Evolutionary conservation across 2,113 vertebrate species (phyloP).

Genomic region (Tachysurus vachellii): DNA sequence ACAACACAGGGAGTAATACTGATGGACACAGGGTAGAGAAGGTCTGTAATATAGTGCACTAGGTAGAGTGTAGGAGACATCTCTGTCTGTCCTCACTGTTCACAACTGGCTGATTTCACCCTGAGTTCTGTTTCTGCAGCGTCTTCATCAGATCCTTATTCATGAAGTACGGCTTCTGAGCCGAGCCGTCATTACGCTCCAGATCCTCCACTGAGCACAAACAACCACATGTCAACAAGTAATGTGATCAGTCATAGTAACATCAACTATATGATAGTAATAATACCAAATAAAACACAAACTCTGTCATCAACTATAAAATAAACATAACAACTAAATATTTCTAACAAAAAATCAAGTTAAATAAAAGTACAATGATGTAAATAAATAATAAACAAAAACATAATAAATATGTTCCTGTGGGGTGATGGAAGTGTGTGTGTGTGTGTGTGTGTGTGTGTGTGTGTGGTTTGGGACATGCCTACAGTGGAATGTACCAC

Average conservation of each 20-base stretch:
- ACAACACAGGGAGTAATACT: background rate
- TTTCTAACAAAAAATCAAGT: background rate
- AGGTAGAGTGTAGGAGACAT: background rate
- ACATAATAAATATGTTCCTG: background rate
- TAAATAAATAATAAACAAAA: background rate
- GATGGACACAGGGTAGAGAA: no score
- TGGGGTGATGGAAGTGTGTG: background rate
- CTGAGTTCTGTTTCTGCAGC: conserved; percentile 81
- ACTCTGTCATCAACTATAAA: background rate
- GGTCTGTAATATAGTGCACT: background rate
- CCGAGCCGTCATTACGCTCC: conserved; percentile 87
- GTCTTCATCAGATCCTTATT: conserved; percentile 78
- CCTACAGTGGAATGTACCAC: background rate
- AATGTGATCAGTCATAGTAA: background rate
- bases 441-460: background rate
- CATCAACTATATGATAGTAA: background rate
- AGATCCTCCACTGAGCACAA: conserved; percentile 86
- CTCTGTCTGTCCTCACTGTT: background rate
- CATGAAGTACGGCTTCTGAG: conserved; percentile 89
- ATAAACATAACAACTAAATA: background rate
- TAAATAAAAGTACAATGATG: background rate
- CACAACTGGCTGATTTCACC: conserved; percentile 39
- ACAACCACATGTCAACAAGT: background rate
- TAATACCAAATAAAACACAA: background rate
- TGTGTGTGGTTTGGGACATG: background rate